Evolutionary conservation across 2,797 vertebrate genomes (phyloP), one percentile per base, ranked within the genome.

Genomic region (Channa striata): DNA sequence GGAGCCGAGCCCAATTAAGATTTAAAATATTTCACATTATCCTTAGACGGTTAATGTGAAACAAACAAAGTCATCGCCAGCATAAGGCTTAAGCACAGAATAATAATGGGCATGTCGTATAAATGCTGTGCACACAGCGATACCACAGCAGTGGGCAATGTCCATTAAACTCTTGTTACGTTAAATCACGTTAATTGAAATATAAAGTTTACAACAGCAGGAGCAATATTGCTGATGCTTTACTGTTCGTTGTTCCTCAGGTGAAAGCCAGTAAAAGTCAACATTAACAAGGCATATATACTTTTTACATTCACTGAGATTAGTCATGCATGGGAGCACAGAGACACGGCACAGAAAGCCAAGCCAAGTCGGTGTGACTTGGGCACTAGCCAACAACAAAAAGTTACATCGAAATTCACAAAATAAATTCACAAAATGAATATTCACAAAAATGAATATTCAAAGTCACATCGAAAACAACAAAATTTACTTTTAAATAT

Each of bases 191-290:
- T 20, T 9, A 8, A 36, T 50, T 39, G 37, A 40, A 59, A 37
- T 20, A 10, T 43, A 57, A 64, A 43, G 34, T 77, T 63, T 70
- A 47, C 21, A 50, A 25, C 62, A 37, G 40, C 44, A 59, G 33
- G 30, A 43, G 11, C 59, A 36, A 25, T 13, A 43, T 61, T 61
- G 25, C 40, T 50, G 59, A 23, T 62, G 34, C 40, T 46, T 46
- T 46, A 60, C 23, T 66, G 78, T 68, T 52, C 43, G 68, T n/a
- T 59, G 57, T 48, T 46, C 51, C 46, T 16, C 46, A 57, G 37
- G 57, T 66, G 36, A 79, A 62, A 67, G 57, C 44, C 20, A 17
- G 12, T 36, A 19, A 51, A 51, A 51, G 56, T 44, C 25, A 47
- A 53, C 52, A 46, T 66, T 61, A 70, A 73, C 48, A 42, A 57